Conservation (phyloP, 2,797 vertebrate genomes). For the Sebastolobus alascanus region DNA sequence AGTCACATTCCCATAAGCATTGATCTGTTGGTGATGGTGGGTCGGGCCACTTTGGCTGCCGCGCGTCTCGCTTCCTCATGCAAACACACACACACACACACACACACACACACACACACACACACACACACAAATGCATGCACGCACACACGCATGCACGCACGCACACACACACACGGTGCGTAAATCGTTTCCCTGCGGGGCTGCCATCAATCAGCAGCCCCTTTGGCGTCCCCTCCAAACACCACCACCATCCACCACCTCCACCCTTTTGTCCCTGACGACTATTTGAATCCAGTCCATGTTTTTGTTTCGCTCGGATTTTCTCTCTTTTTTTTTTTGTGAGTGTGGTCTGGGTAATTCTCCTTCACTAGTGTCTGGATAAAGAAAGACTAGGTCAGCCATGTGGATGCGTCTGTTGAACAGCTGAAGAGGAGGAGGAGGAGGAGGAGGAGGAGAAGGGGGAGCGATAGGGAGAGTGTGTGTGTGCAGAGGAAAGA, state of each 20-base stretch:
- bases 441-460: slow-evolving; percentile 78
- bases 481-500: slow-evolving; percentile 68
- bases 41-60: slow-evolving; percentile 66
- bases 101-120: slow-evolving; percentile 72
- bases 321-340: slow-evolving; percentile 44
- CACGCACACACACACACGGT: slow-evolving; percentile 72
- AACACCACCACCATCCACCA: neutral
- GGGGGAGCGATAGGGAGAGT: slow-evolving; percentile 73
- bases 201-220: slow-evolving; percentile 86
- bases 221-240: slow-evolving; percentile 46
- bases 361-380: slow-evolving; percentile 88
- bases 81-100: slow-evolving; percentile 73
- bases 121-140: slow-evolving; percentile 70
- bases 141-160: slow-evolving; percentile 76
- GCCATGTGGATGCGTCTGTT: slow-evolving; percentile 94
- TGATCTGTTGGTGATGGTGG: slow-evolving; percentile 78
- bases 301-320: slow-evolving; percentile 89
- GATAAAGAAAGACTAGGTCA: slow-evolving; percentile 91
- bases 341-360: slow-evolving; percentile 78
- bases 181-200: slow-evolving; percentile 78
- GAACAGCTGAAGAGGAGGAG: slow-evolving; percentile 86
- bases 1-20: slow-evolving; percentile 80
- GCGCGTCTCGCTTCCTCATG: slow-evolving; percentile 80
- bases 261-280: slow-evolving; percentile 70
- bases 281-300: slow-evolving; percentile 86